These are phyloP conservation scores for Sipha maydis DNA, from an alignment of 2,888 invertebrate species.

Conservation along the genomic window DNA sequence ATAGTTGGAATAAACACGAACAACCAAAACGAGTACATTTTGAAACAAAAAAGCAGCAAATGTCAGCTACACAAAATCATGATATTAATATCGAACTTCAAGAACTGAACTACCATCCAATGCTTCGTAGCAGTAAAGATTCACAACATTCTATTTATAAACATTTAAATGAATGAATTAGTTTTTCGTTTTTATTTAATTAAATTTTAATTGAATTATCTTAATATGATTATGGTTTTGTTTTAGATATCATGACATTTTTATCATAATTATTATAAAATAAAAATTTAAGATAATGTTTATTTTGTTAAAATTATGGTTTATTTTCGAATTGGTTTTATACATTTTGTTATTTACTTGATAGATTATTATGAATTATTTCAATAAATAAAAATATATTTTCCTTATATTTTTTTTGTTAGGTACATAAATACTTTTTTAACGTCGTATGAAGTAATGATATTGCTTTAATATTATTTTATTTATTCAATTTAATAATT, in stretches of 20 bases:
- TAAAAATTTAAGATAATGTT: background rate
- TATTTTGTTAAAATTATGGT: background rate
- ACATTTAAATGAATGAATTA: no score
- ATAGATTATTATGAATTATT: no score
- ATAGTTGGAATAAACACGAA: slow-evolving; percentile 1
- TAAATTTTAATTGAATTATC: background rate
- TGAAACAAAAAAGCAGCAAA: background rate
- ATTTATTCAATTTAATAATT: no score
- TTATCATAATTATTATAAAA: background rate
- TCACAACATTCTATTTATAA: background rate
- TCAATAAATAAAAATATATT: no score
- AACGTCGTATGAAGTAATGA: background rate
- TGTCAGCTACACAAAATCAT: background rate
- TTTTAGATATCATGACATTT: no score
- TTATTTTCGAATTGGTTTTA: background rate
- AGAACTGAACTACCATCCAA: slow-evolving; percentile 23
- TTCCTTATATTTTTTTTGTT: no score
- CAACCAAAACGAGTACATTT: background rate
- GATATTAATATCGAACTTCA: slow-evolving; percentile 40
- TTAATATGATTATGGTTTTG: no score
- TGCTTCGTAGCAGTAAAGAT: background rate
- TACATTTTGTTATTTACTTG: background rate
- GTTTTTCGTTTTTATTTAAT: no score
- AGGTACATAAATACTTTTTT: no score
- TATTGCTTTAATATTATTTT: no score